Percentiles rank a stretch among this genome's conserved stretches.
phyloP scores from a whole-genome alignment of 2,113 vertebrate genomes.

The Gyps fulvus region DNA sequence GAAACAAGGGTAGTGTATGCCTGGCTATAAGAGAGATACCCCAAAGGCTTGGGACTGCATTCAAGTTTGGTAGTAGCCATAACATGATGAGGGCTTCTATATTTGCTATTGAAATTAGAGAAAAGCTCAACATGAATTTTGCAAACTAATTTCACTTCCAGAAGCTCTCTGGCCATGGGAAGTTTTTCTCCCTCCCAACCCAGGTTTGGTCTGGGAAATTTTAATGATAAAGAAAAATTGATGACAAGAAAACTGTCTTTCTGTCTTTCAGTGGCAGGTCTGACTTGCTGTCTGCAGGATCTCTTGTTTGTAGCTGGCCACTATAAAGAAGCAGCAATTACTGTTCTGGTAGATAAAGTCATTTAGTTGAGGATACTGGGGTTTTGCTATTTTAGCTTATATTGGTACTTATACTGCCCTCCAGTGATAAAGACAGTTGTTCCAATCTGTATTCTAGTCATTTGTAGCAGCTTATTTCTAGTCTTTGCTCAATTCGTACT shows the following conservation, averaged over 20 bases:
- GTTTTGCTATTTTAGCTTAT: neutral
- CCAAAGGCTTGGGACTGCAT: neutral
- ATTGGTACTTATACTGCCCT: conserved; percentile 10
- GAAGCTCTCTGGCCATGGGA: neutral
- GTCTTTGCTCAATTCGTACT: neutral
- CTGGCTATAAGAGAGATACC: neutral
- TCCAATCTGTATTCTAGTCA: neutral
- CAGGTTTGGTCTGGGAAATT: neutral
- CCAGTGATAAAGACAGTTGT: neutral
- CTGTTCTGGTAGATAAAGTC: neutral
- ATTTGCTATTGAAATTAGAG: neutral
- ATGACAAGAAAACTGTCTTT: neutral
- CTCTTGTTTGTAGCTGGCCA: neutral
- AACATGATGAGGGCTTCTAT: neutral
- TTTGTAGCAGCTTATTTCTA: neutral
- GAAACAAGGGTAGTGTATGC: neutral
- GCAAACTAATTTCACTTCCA: neutral
- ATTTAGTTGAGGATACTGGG: neutral
- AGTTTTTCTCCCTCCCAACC: accelerated
- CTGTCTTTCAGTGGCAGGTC: neutral
- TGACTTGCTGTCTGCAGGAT: neutral
- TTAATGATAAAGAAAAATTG: neutral
- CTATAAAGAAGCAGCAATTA: neutral
- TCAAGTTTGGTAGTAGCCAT: neutral
- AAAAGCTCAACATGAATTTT: neutral